Conservation (phyloP, 2,797 vertebrate genomes). For the Hydrophis major region DNA sequence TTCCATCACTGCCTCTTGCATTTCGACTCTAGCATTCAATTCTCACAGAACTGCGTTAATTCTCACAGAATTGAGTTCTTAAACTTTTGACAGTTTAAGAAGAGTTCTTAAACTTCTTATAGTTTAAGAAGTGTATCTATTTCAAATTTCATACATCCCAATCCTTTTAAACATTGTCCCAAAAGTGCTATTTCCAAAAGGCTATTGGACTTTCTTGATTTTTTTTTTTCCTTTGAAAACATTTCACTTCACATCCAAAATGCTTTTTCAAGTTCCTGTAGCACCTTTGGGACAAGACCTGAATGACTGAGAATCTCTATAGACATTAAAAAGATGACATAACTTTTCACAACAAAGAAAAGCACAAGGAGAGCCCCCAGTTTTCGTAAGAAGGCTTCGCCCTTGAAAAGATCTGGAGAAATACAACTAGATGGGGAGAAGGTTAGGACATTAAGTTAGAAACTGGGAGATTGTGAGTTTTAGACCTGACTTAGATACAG, state of each 20-base stretch:
- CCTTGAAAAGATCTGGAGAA: background rate
- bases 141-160: background rate
- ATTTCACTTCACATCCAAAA: background rate
- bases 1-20: background rate
- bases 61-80: too few relatives aligned
- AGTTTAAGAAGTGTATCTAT: background rate
- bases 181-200: background rate
- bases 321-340: background rate
- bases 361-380: fast-evolving
- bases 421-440: background rate
- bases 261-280: background rate
- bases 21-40: background rate
- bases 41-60: background rate
- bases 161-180: background rate
- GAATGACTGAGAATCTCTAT: background rate
- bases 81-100: background rate
- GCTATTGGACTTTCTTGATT: background rate
- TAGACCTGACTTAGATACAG: background rate
- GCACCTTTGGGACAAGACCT: background rate
- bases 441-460: background rate
- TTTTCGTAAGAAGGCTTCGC: fast-evolving
- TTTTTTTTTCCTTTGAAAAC: background rate
- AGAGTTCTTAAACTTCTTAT: too few relatives aligned
- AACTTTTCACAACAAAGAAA: background rate
- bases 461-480: background rate